Evolutionary conservation across 2,888 invertebrate species (phyloP).

Genomic region (Dasypolia templi): DNA sequence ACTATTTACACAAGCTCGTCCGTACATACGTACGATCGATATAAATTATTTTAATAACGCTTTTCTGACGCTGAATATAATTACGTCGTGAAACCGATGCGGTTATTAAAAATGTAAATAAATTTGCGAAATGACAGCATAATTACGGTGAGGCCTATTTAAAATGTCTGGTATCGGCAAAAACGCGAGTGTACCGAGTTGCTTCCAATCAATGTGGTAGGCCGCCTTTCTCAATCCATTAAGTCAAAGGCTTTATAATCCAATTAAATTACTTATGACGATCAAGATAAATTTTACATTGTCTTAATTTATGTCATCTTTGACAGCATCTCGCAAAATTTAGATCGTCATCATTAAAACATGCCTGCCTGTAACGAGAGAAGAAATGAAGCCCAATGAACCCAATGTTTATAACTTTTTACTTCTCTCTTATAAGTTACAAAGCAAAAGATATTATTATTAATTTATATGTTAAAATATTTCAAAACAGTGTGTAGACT

Average conservation of each 20-base stretch:
- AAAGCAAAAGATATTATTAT: background rate
- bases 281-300: slow-evolving; percentile 75
- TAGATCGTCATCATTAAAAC: slow-evolving; percentile 56
- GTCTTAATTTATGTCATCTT: slow-evolving; percentile 75
- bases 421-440: background rate
- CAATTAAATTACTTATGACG: slow-evolving; percentile 79
- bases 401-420: background rate
- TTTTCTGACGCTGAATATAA: slow-evolving; percentile 70
- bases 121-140: slow-evolving; percentile 82
- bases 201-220: slow-evolving; percentile 69
- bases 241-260: slow-evolving; percentile 76
- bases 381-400: slow-evolving; percentile 17
- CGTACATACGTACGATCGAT: slow-evolving; percentile 57
- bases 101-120: slow-evolving; percentile 82
- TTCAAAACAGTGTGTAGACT: background rate
- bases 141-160: slow-evolving; percentile 78
- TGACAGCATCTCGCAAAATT: slow-evolving; percentile 65
- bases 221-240: slow-evolving; percentile 77
- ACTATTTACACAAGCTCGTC: slow-evolving; percentile 65
- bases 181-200: slow-evolving; percentile 69
- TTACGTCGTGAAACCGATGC: slow-evolving; percentile 78
- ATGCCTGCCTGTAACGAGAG: slow-evolving; percentile 10
- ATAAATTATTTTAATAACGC: slow-evolving; percentile 70
- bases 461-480: background rate
- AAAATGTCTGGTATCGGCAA: slow-evolving; percentile 76